Conservation (phyloP, 2,113 vertebrate genomes). For the Mastomys coucha region DNA sequence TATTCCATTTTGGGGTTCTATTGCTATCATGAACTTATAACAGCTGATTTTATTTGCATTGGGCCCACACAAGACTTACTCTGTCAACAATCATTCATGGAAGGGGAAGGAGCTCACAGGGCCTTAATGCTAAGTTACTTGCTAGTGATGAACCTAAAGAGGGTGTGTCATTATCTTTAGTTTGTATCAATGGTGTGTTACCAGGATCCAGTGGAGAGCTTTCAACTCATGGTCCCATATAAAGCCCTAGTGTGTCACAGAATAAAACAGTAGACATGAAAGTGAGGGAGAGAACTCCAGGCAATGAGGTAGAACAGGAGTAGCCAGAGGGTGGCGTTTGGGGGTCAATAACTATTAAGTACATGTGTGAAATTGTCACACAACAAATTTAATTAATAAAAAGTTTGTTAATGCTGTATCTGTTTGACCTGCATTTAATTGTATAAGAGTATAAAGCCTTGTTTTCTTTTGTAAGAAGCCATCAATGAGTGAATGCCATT, state of each 20-base stretch:
- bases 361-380: background rate
- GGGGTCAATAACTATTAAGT: background rate
- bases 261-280: background rate
- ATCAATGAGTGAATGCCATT: conserved; percentile 55
- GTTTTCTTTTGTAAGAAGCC: conserved; percentile 68
- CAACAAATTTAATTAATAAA: background rate
- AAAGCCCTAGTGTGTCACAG: background rate
- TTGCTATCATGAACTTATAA: background rate
- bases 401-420: background rate
- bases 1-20: background rate
- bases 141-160: background rate
- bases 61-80: background rate
- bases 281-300: background rate
- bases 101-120: background rate
- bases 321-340: background rate
- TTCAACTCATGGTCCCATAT: background rate
- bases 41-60: background rate
- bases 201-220: background rate
- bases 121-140: background rate
- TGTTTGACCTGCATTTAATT: conserved; percentile 31
- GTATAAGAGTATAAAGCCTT: conserved; percentile 11
- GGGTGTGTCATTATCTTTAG: background rate
- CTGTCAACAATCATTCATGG: background rate
- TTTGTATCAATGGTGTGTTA: background rate
- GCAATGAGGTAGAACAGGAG: background rate